Evolutionary conservation across 1,140 invertebrate species (phyloP).

Genomic region (Tribolium castaneum): DNA sequence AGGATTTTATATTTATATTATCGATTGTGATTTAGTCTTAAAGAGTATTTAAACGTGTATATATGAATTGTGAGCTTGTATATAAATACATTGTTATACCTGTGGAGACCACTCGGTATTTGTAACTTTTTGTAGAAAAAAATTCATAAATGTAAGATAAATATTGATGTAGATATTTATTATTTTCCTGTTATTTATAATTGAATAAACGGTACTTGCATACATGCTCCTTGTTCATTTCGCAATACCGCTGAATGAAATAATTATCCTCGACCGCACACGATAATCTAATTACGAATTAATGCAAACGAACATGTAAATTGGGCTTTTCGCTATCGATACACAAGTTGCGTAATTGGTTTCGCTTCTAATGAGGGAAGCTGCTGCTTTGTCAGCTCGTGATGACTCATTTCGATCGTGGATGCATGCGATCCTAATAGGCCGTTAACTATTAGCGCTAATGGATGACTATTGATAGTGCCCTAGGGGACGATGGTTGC

Average conservation of each 20-base stretch:
- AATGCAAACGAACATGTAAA: conserved; percentile 22
- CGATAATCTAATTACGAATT: conserved; percentile 4
- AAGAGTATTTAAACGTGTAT: conserved; percentile 34
- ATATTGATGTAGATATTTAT: conserved; percentile 53
- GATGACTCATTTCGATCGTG: conserved; percentile 25
- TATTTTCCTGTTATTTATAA: conserved; percentile 52
- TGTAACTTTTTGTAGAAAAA: conserved; percentile 48
- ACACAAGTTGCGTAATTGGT: conserved; percentile 20
- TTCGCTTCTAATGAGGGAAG: conserved; percentile 28
- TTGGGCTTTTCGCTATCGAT: neutral
- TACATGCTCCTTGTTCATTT: neutral
- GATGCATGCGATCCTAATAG: conserved; percentile 28
- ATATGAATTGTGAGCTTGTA: conserved; percentile 46
- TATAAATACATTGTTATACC: conserved; percentile 48
- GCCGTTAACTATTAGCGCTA: conserved; percentile 26
- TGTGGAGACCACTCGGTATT: conserved; percentile 41
- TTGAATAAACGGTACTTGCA: conserved; percentile 50
- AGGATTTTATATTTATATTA: conserved; percentile 39
- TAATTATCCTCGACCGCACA: conserved; percentile 13
- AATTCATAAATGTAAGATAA: conserved; percentile 41
- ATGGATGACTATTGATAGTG: conserved; percentile 8
- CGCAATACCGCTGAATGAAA: neutral
- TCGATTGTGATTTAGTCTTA: conserved; percentile 42
- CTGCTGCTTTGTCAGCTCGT: conserved; percentile 27
- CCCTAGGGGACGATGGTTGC: neutral